These are phyloP conservation scores for Orthonyx spaldingii DNA, from an alignment of 2,113 vertebrate species.

Conservation along the genomic window DNA sequence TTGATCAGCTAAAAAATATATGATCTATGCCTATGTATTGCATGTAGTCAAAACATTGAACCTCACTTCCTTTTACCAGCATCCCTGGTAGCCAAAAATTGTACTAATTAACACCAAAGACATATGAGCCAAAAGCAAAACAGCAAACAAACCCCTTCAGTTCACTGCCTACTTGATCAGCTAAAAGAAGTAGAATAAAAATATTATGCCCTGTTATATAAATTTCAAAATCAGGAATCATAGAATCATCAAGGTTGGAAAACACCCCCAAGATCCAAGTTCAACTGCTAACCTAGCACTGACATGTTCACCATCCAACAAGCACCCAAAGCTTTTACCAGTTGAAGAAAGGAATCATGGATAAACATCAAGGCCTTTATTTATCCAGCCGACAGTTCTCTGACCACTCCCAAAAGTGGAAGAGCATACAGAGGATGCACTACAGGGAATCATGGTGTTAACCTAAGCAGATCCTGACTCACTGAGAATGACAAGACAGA, in stretches of 20 bases:
- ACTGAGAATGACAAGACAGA: not conserved
- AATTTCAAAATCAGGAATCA: not conserved
- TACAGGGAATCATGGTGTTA: not conserved
- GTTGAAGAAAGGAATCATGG: not conserved
- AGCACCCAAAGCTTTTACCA: not conserved
- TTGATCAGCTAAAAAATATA: not conserved
- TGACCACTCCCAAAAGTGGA: not conserved
- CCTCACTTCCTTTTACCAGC: not conserved
- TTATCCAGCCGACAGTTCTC: not conserved
- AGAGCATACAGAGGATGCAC: not conserved
- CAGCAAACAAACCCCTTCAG: not conserved
- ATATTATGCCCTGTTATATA: not conserved
- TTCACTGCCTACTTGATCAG: not conserved
- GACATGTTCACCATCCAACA: not conserved
- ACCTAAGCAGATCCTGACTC: not conserved
- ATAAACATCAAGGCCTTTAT: not conserved
- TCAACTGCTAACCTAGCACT: not conserved
- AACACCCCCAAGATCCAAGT: not conserved
- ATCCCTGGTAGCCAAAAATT: not conserved
- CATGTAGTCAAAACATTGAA: not conserved
- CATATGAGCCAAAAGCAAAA: not conserved
- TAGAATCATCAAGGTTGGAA: not conserved
- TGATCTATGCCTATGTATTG: not conserved
- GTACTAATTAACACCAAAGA: not conserved
- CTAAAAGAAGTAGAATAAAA: not conserved